phyloP scores from a whole-genome alignment of 2,888 invertebrate species.

The Ectemnius continuus region DNA sequence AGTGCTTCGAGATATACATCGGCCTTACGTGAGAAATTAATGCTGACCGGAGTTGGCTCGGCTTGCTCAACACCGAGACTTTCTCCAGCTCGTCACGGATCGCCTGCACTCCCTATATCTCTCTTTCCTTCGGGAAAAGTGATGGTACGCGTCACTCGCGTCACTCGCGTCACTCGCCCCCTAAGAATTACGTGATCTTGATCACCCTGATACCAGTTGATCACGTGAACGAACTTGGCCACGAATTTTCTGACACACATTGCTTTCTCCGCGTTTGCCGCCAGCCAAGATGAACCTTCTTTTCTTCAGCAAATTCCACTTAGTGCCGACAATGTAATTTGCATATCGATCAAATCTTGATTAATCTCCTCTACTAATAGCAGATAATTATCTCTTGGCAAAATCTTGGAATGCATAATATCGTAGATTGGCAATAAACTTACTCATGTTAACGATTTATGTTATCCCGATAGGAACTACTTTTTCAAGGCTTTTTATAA shows the following conservation, averaged over 20 bases:
- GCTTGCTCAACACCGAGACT: slow-evolving; percentile 61
- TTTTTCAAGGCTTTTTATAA: too few relatives aligned
- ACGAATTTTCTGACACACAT: background rate
- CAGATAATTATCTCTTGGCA: too few relatives aligned
- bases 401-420: too few relatives aligned
- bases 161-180: background rate
- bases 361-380: too few relatives aligned
- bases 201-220: background rate
- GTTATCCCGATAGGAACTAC: too few relatives aligned
- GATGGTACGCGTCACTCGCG: background rate
- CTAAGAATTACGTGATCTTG: background rate
- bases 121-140: slow-evolving; percentile 26
- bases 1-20: slow-evolving; percentile 45
- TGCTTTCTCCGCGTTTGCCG: too few relatives aligned
- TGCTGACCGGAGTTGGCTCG: slow-evolving; percentile 46
- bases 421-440: too few relatives aligned
- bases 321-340: too few relatives aligned
- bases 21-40: slow-evolving; percentile 59
- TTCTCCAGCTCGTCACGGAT: slow-evolving; percentile 58
- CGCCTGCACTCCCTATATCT: slow-evolving; percentile 38
- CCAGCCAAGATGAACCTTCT: too few relatives aligned
- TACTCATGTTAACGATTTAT: too few relatives aligned
- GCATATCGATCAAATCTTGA: too few relatives aligned
- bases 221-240: slow-evolving; percentile 4
- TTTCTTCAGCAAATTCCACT: too few relatives aligned